Evolutionary conservation across 2,113 vertebrate genomes (phyloP).

Genomic region (Ellobius talpinus): DNA sequence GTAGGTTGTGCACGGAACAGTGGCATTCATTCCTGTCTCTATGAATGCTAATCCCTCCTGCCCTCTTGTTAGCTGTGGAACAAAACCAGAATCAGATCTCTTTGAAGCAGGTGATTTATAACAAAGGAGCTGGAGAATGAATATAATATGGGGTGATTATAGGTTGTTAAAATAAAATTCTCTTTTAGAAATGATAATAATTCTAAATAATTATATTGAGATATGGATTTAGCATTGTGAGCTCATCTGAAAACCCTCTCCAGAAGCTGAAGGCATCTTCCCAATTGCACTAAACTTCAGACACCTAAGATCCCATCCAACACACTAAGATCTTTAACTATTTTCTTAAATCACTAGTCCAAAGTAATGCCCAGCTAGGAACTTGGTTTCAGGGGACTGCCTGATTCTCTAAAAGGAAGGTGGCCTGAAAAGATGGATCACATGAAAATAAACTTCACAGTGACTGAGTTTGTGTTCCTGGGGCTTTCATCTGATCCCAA

Average conservation of each 20-base stretch:
- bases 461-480: constrained; percentile 81
- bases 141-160: neutral
- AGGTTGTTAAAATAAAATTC: neutral
- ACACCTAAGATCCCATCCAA: neutral
- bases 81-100: neutral
- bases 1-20: rapidly evolving
- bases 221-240: neutral
- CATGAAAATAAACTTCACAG: constrained; percentile 69
- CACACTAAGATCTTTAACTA: neutral
- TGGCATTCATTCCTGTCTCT: neutral
- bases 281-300: neutral
- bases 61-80: neutral
- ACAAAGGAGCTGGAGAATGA: neutral
- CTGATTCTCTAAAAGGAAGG: neutral
- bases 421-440: neutral
- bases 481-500: constrained; percentile 81
- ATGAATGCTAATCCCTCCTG: neutral
- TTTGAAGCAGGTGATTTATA: neutral
- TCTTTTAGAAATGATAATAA: neutral
- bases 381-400: neutral
- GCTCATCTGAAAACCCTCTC: neutral
- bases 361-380: neutral
- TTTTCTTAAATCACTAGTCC: neutral
- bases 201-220: neutral
- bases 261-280: neutral